Evolutionary conservation across 2,888 invertebrate genomes (phyloP), one percentile per base, ranked within the genome.

Genomic region (Phyllotreta striolata): DNA sequence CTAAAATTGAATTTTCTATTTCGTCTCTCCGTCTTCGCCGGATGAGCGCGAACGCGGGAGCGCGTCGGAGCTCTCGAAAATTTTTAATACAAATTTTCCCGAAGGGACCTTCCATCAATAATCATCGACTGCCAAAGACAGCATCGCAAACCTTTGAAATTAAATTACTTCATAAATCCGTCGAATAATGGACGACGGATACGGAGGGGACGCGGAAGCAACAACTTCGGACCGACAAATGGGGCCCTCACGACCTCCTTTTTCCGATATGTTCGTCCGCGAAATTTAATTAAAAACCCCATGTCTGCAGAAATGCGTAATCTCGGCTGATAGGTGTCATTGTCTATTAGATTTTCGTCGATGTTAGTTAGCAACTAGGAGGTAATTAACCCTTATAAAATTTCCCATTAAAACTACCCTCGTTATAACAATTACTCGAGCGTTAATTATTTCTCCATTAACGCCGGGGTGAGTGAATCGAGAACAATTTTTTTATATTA

Each of bases 111-210:
- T 49, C 49, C 65, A 65, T 65, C 65, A 65, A 65, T 65, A 65
- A 57, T 64, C 64, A 57, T 60, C 46, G 37, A 47, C 49, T 59
- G 63, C 63, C 54, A 58, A 66, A 63, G 63, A 61, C 63, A 60
- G 66, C 66, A 61, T 54, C 54, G 55, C 24, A 52, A 66, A 66
- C 63, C 63, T 54, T 64, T 55, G 43, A 63, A 63, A 64, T 66
- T 61, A 57, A 64, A 64, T 66, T 66, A 66, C 49, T 66, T 47
- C 57, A 63, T 49, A 63, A 66, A 63, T 66, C 61, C 61, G 61
- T 47, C 60, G 43, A 66, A 66, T 66, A 58, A 62, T 63, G 47
- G 57, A 57, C 13, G 49, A 56, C 24, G 40, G 58, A 47, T 54
- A n/a, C 43, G 65, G 46, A 14, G 47, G 62, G 37, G 14, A 55